Evolutionary conservation across 2,888 invertebrate genomes (phyloP), one percentile per base, ranked within the genome.

Genomic region (Apamea epomidion): DNA sequence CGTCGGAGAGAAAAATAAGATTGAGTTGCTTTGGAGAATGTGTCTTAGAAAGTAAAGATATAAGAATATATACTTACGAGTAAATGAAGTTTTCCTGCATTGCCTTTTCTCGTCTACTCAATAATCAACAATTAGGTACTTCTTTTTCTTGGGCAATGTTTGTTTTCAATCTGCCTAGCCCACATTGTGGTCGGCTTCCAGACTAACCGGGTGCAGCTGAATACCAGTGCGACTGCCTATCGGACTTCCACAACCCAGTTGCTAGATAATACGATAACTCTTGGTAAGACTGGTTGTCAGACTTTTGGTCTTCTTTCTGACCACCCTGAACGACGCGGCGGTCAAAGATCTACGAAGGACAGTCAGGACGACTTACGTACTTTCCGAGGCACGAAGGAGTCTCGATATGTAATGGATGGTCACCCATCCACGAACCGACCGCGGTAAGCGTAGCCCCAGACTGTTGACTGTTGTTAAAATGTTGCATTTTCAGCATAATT

Each of bases 1-100:
- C 12, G 58, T 60, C 12, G 29, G 69, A 58, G 21, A 75, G 65
- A 74, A 77, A 73, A 68, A 77, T 67, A 62, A 42, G 25, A 58
- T 25, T 18, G 48, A 8, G 8, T 70, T 75, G 16, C 37, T 32
- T 12, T n/a, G 7, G 45, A 64, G 14, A 67, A 37, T 37, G 5
- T 25, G n/a, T 10, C 25, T 54, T 54, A n/a, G 18, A 25, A 32
- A 72, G 25, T 29, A 42, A 54, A 8, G 8, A 32, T 32, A 62
- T 2, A 58, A 25, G 21, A 64, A 64, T 32, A n/a, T 60, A 16
- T 16, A 32, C 8, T n/a, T 29, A 42, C 37, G 5, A 37, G 37
- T 37, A 37, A 6, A 29, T 29, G 0, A 12, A 77, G 16, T 51
- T 77, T 25, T 25, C 7, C 4, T 54, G n/a, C 16, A 4, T 62